A percentile compares a stretch with the other conserved stretches of the same genome.
Conservation (phyloP, 2,888 invertebrate species). For the Pycnomerus fuliginosus region DNA sequence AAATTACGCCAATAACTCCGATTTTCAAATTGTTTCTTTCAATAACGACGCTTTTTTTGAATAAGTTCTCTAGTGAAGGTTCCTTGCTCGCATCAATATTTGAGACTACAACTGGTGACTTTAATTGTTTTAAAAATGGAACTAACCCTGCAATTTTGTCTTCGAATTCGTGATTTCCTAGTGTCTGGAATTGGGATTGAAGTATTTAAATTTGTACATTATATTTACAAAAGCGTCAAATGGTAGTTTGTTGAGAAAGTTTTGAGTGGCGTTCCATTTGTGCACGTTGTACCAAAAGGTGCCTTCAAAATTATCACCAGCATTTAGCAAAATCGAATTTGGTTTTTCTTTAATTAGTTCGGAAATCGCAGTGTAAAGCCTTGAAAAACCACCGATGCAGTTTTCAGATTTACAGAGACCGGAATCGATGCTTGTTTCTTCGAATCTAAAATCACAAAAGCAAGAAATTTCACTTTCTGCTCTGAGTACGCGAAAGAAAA, state of each 20-base stretch:
- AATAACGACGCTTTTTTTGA: constrained; percentile 65
- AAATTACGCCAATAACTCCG: constrained; percentile 77
- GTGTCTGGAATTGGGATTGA: constrained; percentile 57
- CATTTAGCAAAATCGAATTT: constrained; percentile 70
- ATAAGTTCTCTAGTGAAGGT: constrained; percentile 62
- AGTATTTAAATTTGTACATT: constrained; percentile 6
- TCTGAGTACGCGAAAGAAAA: not conserved
- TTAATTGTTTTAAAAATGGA: constrained; percentile 65
- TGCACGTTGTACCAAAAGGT: constrained; percentile 77
- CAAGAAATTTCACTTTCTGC: not conserved
- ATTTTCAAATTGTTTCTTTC: constrained; percentile 64
- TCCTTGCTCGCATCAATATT: constrained; percentile 74
- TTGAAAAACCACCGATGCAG: constrained; percentile 69
- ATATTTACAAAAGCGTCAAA: constrained; percentile 11
- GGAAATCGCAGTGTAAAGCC: constrained; percentile 60
- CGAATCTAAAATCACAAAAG: constrained; percentile 48
- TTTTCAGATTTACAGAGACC: constrained; percentile 57
- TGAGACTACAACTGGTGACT: constrained; percentile 69
- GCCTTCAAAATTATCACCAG: constrained; percentile 81
- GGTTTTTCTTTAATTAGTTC: constrained; percentile 46
- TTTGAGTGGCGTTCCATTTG: constrained; percentile 69
- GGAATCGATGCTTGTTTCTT: constrained; percentile 58
- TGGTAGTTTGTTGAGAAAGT: constrained; percentile 68
- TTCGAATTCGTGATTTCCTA: constrained; percentile 89
- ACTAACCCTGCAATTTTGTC: constrained; percentile 69